Evolutionary conservation across 2,888 invertebrate species (phyloP).

Genomic region (Asteroscopus sphinx): DNA sequence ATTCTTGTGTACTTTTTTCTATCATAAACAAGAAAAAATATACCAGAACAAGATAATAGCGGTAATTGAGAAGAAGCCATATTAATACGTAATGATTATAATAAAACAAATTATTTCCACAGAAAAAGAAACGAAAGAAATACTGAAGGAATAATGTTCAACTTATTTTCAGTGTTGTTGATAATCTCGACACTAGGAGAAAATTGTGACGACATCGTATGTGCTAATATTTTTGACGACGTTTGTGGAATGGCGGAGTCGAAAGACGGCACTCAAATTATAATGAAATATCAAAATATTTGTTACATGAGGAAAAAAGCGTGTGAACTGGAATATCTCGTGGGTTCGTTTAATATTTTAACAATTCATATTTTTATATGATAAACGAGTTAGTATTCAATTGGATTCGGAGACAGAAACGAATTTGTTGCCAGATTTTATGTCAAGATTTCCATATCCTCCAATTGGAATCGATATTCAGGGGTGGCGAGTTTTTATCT

Average conservation of each 20-base stretch:
- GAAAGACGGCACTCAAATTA: constrained; percentile 51
- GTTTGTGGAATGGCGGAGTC: constrained; percentile 70
- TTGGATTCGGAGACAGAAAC: constrained; percentile 18
- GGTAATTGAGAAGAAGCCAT: neutral
- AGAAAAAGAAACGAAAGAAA: neutral
- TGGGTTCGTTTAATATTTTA: constrained; percentile 52
- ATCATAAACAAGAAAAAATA: neutral
- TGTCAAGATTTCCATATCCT: constrained; percentile 26
- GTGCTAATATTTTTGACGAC: constrained; percentile 75
- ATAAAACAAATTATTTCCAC: neutral
- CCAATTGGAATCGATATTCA: constrained; percentile 39
- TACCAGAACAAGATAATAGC: no score
- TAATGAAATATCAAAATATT: constrained; percentile 70
- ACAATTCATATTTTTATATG: constrained; percentile 22
- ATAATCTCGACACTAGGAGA: constrained; percentile 34
- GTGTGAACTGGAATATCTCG: constrained; percentile 59
- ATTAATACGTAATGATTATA: neutral
- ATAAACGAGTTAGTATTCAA: constrained; percentile 26
- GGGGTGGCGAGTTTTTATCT: constrained; percentile 18
- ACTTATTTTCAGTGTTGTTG: constrained; percentile 45
- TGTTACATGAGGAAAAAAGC: constrained; percentile 71
- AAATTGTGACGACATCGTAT: constrained; percentile 64
- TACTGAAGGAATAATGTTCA: neutral
- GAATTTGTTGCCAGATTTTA: constrained; percentile 22
- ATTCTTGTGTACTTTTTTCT: neutral